A percentile compares a stretch with the other conserved stretches of the same genome.
These are phyloP conservation scores for Drosophila cognata DNA, from an alignment of 2,888 invertebrate genomes.

Conservation along the genomic window DNA sequence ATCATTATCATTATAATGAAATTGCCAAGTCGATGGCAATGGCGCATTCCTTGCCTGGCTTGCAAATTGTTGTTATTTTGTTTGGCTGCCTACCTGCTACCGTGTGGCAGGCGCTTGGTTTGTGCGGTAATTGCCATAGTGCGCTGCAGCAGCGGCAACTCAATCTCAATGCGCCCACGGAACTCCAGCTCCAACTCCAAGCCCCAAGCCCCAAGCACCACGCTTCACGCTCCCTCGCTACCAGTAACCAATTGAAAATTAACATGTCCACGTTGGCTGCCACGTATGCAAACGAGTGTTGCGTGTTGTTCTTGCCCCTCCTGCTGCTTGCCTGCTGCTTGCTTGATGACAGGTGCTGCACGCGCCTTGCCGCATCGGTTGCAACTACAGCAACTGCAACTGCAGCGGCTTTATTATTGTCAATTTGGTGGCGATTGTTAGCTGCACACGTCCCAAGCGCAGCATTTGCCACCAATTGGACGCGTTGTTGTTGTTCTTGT, in stretches of 20 bases:
- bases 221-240: not conserved
- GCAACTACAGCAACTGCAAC: conserved; percentile 29
- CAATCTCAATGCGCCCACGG: conserved; percentile 61
- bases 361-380: conserved; percentile 26
- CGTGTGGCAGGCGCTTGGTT: conserved; percentile 61
- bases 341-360: conserved; percentile 50
- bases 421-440: conserved; percentile 72
- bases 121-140: conserved; percentile 64
- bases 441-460: conserved; percentile 40
- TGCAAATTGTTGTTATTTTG: conserved; percentile 57
- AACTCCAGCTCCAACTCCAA: conserved; percentile 1
- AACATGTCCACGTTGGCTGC: conserved; percentile 66
- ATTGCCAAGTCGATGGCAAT: conserved; percentile 52
- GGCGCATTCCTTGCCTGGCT: conserved; percentile 43
- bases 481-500: not conserved
- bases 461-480: conserved; percentile 23
- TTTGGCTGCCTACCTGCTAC: conserved; percentile 48
- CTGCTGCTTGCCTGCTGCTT: not conserved
- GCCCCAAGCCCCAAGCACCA: not conserved
- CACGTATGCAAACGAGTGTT: conserved; percentile 64
- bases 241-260: conserved; percentile 74
- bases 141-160: conserved; percentile 55
- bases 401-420: conserved; percentile 64
- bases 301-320: conserved; percentile 45
- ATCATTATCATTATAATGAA: conserved; percentile 74